Base-by-base conservation (phyloP, 2,797 vertebrate genomes). In the Tolypeutes matacus region DNA sequence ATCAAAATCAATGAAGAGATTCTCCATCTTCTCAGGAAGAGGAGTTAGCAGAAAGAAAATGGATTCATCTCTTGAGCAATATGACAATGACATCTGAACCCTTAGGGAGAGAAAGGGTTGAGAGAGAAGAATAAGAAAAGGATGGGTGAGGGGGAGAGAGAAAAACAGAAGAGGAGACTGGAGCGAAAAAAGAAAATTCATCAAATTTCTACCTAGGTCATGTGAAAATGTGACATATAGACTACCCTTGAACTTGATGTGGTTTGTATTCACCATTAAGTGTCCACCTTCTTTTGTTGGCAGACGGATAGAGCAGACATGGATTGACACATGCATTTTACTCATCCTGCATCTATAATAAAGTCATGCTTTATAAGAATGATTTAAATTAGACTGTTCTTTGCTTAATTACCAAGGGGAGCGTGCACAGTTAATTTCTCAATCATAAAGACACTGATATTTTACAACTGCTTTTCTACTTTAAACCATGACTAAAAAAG, bases 1-100 rank as follows among this genome's bases (percentile, higher is more conserved):
- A 98, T 99, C 98, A 99, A 98, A 99, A 98, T 98, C 98, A 98
- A 97, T 98, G 97, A 98, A 92, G 94, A 97, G 95, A 96, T 98
- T 98, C 36, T 97, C 87, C 95, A 96, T 98, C 97, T 98, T 98
- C 97, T 93, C 95, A 96, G 96, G 97, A 98, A 98, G 96, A 98
- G 83, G 96, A 98, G 96, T 97, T 98, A 97, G 96, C 96, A 97
- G 95, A 98, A 97, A 86, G 97, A 98, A 98, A 98, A 98, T 98
- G 96, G 98, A 98, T 99, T 98, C 98, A 98, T 99, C 98, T 98
- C 97, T 96, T 97, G 96, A 97, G 96, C 92, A 97, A 97, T 96
- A 97, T 96, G 98, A 96, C 97, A 98, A 97, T 98, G 98, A 97
- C 97, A 98, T 97, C 88, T 97, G 97, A 98, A 97, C 93, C 97